A percentile compares a stretch with the other conserved stretches of the same genome.
These are phyloP conservation scores for Hyalella azteca DNA, from an alignment of 2,888 invertebrate genomes.

Conservation along the genomic window DNA sequence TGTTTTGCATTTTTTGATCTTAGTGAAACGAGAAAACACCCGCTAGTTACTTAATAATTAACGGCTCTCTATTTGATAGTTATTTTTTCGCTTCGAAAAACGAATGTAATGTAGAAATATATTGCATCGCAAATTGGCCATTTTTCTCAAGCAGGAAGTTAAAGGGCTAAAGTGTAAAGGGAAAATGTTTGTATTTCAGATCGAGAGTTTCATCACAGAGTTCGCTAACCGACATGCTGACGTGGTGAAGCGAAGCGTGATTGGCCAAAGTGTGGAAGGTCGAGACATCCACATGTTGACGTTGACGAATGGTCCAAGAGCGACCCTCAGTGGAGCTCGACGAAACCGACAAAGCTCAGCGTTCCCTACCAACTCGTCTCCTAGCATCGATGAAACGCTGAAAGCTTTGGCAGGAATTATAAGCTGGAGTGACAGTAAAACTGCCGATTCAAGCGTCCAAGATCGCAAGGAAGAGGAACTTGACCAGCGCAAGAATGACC, in stretches of 20 bases:
- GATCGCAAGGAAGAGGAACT: neutral
- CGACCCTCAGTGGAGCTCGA: neutral
- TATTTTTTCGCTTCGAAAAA: no score
- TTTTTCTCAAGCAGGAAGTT: no score
- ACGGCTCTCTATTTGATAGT: no score
- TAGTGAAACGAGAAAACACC: no score
- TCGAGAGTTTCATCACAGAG: neutral
- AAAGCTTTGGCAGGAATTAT: neutral
- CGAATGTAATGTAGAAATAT: no score
- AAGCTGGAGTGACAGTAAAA: neutral
- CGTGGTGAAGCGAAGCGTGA: neutral
- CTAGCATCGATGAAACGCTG: neutral
- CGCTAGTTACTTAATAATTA: no score
- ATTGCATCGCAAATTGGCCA: no score
- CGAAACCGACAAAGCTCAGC: neutral
- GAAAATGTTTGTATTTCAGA: neutral
- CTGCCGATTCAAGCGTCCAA: neutral
- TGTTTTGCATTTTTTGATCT: no score
- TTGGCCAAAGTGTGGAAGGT: slow-evolving; percentile 1
- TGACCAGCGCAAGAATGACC: neutral
- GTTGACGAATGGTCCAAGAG: neutral
- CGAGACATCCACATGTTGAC: slow-evolving; percentile 13
- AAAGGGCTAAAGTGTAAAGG: no score
- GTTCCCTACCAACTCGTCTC: neutral
- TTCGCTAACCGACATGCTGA: neutral